Base-by-base conservation (phyloP, 2,797 vertebrate genomes). In the Tinamus major region DNA sequence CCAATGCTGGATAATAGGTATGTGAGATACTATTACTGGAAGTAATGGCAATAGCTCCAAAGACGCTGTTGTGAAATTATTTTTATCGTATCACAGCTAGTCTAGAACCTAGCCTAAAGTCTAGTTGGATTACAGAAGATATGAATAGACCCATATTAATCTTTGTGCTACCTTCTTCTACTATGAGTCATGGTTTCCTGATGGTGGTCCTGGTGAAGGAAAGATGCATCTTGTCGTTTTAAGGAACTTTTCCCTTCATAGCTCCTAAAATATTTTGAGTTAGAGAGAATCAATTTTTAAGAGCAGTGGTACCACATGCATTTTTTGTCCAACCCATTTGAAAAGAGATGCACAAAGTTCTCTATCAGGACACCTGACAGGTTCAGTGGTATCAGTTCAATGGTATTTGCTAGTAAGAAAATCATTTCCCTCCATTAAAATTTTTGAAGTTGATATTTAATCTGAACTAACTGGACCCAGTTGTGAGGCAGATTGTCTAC, bases 221-320 rank as follows among this genome's bases (percentile, higher is more conserved):
- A 5, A 87, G 74, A 61, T 44, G 3, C 5, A 33, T 56, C 94
- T 79, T 72, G 18, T 62, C 6, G 6, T 63, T 93, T 46, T 63
- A 65, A 19, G 9, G 7, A 69, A 10, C 5, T 77, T 86, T 62
- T 44, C 59, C 14, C 4, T 62, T 88, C 6, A 1, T 74, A 84
- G 37, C 27, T 79, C 29, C 31, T 64, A 65, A 58, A 18, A 12
- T 5, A 67, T 0, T 69, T 69, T 6, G 59, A 10, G 20, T 65
- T 65, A 55, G 23, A 88, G 18, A 61, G 35, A 84, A 58, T 11
- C 9, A 42, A 27, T 67, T 51, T 89, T 85, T 53, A 82, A 24
- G 21, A 85, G 4, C 1, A 3, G 14, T 53, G 65, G 6, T 78
- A 80, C 81, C 13, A 62, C 39, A 18, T 0, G 0, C 51, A 3